Conservation (phyloP, 2,797 vertebrate species). For the Vireo griseus region DNA sequence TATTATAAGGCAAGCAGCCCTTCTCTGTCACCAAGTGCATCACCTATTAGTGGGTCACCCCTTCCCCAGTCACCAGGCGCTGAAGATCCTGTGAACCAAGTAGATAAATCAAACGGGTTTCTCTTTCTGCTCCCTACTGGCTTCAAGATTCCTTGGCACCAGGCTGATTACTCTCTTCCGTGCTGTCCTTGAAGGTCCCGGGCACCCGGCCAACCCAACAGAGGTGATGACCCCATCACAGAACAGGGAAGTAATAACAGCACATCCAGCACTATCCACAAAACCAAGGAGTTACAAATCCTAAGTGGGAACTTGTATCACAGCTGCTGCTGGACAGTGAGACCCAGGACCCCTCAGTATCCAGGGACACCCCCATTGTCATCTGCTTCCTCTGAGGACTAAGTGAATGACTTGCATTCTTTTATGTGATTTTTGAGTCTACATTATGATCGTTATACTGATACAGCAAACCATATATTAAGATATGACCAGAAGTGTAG, state of each 20-base stretch:
- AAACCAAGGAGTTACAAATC: not conserved
- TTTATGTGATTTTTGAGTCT: not conserved
- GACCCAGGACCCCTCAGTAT: not conserved
- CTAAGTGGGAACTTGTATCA: not conserved
- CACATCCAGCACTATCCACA: not conserved
- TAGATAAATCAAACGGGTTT: not conserved
- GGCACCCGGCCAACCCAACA: not conserved
- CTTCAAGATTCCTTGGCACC: not conserved
- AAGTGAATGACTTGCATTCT: not conserved
- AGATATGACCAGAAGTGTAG: not conserved
- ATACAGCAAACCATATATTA: not conserved
- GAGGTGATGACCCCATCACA: not conserved
- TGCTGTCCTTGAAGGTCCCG: not conserved
- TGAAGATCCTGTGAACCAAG: not conserved
- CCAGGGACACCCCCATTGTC: not conserved
- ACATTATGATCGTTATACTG: not conserved
- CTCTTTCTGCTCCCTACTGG: not conserved
- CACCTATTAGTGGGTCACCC: not conserved
- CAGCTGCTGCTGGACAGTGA: not conserved
- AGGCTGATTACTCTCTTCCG: not conserved
- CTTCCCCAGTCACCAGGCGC: not conserved
- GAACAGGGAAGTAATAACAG: not conserved
- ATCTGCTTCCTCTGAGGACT: not conserved
- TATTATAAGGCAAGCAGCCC: not conserved
- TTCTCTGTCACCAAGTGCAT: accelerated